These are phyloP conservation scores for Aptenodytes patagonicus DNA, from an alignment of 2,113 vertebrate species.

Conservation along the genomic window DNA sequence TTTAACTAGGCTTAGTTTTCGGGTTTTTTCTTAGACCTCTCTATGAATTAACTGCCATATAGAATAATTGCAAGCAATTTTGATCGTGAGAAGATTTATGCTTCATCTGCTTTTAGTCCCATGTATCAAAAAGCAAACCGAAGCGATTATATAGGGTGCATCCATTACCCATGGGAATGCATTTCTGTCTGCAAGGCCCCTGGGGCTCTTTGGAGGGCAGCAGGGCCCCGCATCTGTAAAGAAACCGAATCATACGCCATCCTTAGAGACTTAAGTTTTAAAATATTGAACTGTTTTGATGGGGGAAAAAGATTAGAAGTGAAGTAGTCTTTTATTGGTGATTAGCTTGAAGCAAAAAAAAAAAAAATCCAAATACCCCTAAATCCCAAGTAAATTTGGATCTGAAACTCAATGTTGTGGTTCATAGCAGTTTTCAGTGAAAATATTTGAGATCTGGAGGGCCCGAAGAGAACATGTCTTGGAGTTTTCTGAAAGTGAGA, in stretches of 20 bases:
- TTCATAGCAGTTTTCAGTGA: not conserved
- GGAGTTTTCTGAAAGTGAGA: not conserved
- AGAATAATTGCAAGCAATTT: not conserved
- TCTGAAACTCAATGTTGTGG: not conserved
- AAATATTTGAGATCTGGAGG: not conserved
- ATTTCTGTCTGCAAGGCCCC: not conserved
- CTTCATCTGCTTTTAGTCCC: not conserved
- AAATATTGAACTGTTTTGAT: not conserved
- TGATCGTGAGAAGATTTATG: not conserved
- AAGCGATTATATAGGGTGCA: not conserved
- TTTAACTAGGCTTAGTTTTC: not conserved
- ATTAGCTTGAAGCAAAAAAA: not conserved
- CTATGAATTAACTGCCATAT: not conserved
- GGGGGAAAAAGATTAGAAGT: too few species aligned
- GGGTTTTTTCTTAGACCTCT: not conserved
- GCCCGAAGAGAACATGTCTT: accelerated
- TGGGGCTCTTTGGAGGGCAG: not conserved
- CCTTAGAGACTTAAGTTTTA: not conserved
- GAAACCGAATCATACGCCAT: not conserved
- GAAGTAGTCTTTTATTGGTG: not conserved
- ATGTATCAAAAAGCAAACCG: not conserved
- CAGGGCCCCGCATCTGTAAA: not conserved
- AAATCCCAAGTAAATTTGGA: not conserved
- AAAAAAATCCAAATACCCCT: not conserved
- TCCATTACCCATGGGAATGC: not conserved